Evolutionary conservation across 2,888 invertebrate genomes (phyloP).

Genomic region (Oscheius sp.): DNA sequence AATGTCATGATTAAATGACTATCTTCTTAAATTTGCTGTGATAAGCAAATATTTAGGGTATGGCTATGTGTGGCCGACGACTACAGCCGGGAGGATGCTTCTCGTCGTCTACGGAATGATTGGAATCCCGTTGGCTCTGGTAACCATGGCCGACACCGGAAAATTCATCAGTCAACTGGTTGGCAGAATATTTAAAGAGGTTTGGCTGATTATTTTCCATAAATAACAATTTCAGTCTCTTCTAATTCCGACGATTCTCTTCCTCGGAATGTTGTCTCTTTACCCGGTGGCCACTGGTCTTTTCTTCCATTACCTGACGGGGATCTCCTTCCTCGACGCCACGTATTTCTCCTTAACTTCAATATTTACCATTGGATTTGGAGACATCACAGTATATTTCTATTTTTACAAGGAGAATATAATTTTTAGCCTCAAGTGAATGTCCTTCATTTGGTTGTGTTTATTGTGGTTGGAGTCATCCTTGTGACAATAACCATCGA

Average conservation of each 20-base stretch:
- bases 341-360: slow-evolving; percentile 60
- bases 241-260: slow-evolving; percentile 55
- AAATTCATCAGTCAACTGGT: slow-evolving; percentile 58
- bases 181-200: slow-evolving; percentile 53
- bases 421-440: slow-evolving; percentile 56
- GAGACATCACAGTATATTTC: slow-evolving; percentile 52
- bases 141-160: slow-evolving; percentile 63
- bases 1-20: too few species aligned
- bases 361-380: slow-evolving; percentile 63
- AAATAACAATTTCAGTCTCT: slow-evolving; percentile 42
- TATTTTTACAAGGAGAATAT: background rate
- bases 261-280: slow-evolving; percentile 49
- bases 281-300: slow-evolving; percentile 54
- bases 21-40: too few species aligned
- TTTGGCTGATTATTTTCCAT: slow-evolving; percentile 1
- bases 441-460: slow-evolving; percentile 54
- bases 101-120: slow-evolving; percentile 54
- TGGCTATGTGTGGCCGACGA: slow-evolving; percentile 55
- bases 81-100: slow-evolving; percentile 42
- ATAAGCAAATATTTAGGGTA: slow-evolving; percentile 49
- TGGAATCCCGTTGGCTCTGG: slow-evolving; percentile 58
- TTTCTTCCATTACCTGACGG: slow-evolving; percentile 43
- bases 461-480: slow-evolving; percentile 56
- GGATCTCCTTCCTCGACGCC: slow-evolving; percentile 52
- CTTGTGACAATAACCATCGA: slow-evolving; percentile 61